Evolutionary conservation across 2,797 vertebrate species (phyloP), one percentile per base, ranked within the genome.

Genomic region (Sphaeramia orbicularis): DNA sequence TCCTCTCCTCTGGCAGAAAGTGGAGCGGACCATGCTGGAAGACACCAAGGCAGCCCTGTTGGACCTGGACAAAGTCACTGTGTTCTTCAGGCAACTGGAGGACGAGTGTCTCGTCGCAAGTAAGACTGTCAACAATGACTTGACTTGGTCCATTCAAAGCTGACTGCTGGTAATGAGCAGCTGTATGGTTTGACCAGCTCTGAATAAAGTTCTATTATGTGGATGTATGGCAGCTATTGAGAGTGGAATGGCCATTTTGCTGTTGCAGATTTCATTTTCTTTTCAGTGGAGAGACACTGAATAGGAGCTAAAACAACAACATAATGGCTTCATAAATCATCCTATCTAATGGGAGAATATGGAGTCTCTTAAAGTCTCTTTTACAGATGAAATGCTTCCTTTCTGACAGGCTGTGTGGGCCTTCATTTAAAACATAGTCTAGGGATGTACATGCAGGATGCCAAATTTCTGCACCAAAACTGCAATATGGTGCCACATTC

Each of bases 41-140:
- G 98, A 99, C 86, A 94, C 96, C 82, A 96, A 96, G 89, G 96
- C 95, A 7, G 96, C 96, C 16, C 94, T 99, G 85, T 90, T 92
- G 10, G 98, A 99, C 85, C 82, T 99, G 91, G 98, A 99, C 90
- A 99, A 96, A 78, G 96, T 99, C 86, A 95, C 94, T 54, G 95
- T 99, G 91, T 94, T 94, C 85, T 99, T 99, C 89, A 96, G 96
- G 84, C 96, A 95, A 76, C 91, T 97, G 92, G 93, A 94, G 80
- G 96, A 98, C 12, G 96, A 98, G 91, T 96, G 92, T 85, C 95
- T 95, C 0, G 95, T 99, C 66, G 94, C 98, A 91, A 99, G 98
- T 99, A 93, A 95, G 97, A 92, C 36, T 6, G 50, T 66, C 64
- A 51, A 79, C 61, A 84, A 79, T 78, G 73, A 69, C 58, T 52